Evolutionary conservation across 2,113 vertebrate species (phyloP), one percentile per base, ranked within the genome.

Genomic region (Zeus faber): DNA sequence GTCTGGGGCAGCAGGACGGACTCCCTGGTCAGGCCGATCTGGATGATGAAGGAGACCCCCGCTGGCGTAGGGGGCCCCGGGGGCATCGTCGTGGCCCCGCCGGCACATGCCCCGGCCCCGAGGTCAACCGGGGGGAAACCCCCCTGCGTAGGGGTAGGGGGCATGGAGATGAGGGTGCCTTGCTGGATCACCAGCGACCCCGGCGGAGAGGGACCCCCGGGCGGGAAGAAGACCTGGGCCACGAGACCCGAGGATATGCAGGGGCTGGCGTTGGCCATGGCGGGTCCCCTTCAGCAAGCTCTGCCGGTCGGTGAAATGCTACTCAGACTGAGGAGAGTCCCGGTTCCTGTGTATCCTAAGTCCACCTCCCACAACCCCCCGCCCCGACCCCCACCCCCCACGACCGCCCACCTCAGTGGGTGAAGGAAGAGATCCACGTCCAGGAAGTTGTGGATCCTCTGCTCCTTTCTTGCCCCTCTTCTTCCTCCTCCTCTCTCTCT

Each of bases 41-140:
- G 93, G 80, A 95, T 92, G 82, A 92, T 91, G 86, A 95, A 95
- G 61, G 93, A 94, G 49, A 94, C 87, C 17, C 93, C 93, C 0
- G 78, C 58, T 35, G 82, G 84, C 18, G 67, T 59, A 2, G 82
- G 65, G 13, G 80, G 68, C 23, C 53, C 44, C 0, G 68, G 41
- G 35, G 70, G 57, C 58, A 78, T 61, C 50, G 41, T 39, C 3
- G 44, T 31, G 3, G 79, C 70, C 4, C 80, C 55, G n/a, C 65
- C 79, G 41, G 74, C n/a, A n/a, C n/a, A n/a, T n/a, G 79, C 56
- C 53, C 53, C 78, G 3, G 62, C 18, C 18, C 68, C 40, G 57
- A 83, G 17, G 52, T 88, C 79, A 74, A 84, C 49, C 5, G 72
- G 31, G 5, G 70, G 20, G 60, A 85, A 79, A 3, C 80, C 55